phyloP scores from a whole-genome alignment of 2,113 vertebrate species.

The Alosa alosa region DNA sequence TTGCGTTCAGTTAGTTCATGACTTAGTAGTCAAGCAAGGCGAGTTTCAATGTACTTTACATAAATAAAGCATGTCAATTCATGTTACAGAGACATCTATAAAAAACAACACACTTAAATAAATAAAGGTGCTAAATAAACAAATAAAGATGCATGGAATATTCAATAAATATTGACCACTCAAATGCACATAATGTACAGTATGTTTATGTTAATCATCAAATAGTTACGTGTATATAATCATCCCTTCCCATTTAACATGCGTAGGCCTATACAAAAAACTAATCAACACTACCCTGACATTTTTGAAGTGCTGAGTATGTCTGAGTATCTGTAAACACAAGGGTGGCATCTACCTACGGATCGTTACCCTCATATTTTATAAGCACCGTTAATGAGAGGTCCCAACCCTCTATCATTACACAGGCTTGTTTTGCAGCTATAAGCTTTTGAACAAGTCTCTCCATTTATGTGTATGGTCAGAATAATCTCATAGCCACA shows the following conservation, averaged over 20 bases:
- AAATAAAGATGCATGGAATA: background rate
- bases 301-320: background rate
- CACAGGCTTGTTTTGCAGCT: background rate
- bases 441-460: background rate
- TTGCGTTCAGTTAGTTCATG: background rate
- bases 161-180: background rate
- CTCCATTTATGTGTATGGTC: background rate
- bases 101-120: too few relatives aligned
- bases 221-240: background rate
- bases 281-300: background rate
- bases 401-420: background rate
- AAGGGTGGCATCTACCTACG: background rate
- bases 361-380: slow-evolving; percentile 1
- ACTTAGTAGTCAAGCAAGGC: too few relatives aligned
- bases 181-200: background rate
- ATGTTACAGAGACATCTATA: background rate
- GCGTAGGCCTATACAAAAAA: background rate
- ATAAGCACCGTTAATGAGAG: background rate
- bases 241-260: background rate
- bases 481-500: background rate
- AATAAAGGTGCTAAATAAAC: background rate
- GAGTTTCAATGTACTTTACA: too few relatives aligned
- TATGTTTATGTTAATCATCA: background rate
- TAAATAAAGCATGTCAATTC: too few relatives aligned
- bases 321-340: background rate